These are phyloP conservation scores for Leontopithecus rosalia DNA, from an alignment of 2,797 vertebrate genomes.

Conservation along the genomic window DNA sequence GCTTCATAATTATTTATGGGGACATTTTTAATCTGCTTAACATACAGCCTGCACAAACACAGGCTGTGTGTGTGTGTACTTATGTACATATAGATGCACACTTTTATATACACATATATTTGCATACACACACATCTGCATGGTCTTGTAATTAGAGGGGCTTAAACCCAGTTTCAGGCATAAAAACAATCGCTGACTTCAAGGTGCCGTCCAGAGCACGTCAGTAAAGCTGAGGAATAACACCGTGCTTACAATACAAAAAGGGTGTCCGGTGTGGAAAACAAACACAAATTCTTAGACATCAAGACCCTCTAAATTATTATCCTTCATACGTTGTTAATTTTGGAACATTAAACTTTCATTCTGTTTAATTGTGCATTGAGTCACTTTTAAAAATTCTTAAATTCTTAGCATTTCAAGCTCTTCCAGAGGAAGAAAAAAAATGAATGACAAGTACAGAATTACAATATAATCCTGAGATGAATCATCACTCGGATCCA, in stretches of 20 bases:
- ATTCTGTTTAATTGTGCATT: conserved; percentile 38
- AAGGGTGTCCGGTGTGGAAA: neutral
- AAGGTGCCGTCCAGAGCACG: neutral
- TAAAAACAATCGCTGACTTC: neutral
- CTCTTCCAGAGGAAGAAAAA: neutral
- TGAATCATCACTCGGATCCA: neutral
- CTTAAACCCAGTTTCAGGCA: neutral
- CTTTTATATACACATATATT: neutral
- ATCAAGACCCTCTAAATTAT: neutral
- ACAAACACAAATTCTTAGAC: neutral
- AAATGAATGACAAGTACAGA: neutral
- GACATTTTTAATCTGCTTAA: neutral
- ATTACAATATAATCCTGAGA: conserved; percentile 36
- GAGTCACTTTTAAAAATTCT: conserved; percentile 43
- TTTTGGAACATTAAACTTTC: neutral
- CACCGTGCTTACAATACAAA: neutral
- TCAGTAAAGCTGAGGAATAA: neutral
- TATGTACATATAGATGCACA: neutral
- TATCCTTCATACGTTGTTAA: neutral
- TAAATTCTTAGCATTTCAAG: neutral
- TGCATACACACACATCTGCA: neutral
- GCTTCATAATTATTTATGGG: neutral
- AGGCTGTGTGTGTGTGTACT: neutral
- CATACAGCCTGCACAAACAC: neutral
- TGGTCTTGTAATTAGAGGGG: neutral